Percentiles rank a stretch among this genome's conserved stretches.
Evolutionary conservation across 2,113 vertebrate genomes (phyloP).

Genomic region (Leucopternis melanops): DNA sequence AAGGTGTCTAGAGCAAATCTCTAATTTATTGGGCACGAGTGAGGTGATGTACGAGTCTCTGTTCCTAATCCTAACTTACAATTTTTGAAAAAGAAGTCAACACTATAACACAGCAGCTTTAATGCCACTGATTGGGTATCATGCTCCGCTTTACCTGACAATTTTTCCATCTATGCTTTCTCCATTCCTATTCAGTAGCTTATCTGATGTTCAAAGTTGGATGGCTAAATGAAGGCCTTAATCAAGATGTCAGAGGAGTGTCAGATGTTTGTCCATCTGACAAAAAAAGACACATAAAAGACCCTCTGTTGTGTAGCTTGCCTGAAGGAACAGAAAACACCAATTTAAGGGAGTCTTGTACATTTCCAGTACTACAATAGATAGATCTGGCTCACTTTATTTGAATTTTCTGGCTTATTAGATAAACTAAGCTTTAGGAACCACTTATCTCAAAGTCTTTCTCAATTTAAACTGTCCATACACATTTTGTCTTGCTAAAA

Average conservation of each 20-base stretch:
- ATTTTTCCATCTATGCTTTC: neutral
- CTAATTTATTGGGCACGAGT: neutral
- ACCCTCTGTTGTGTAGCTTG: neutral
- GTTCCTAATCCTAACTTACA: neutral
- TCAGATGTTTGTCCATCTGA: neutral
- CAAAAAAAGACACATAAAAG: neutral
- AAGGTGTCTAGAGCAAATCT: neutral
- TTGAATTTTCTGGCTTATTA: neutral
- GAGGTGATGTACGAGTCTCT: neutral
- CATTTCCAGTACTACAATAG: neutral
- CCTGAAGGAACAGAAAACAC: neutral
- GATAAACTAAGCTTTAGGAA: neutral
- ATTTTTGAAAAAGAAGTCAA: neutral
- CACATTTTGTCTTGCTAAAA: neutral
- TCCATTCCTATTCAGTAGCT: neutral
- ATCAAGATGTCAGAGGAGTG: neutral
- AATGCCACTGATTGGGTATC: neutral
- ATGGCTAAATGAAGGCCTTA: neutral
- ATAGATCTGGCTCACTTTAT: neutral
- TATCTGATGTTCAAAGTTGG: neutral
- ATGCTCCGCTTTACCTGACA: neutral
- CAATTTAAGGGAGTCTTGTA: neutral
- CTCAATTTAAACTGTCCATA: neutral
- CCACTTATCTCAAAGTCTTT: neutral
- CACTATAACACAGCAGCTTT: neutral